Evolutionary conservation across 1,140 invertebrate genomes (phyloP).

Genomic region (Zaprionus camerounensis): DNA sequence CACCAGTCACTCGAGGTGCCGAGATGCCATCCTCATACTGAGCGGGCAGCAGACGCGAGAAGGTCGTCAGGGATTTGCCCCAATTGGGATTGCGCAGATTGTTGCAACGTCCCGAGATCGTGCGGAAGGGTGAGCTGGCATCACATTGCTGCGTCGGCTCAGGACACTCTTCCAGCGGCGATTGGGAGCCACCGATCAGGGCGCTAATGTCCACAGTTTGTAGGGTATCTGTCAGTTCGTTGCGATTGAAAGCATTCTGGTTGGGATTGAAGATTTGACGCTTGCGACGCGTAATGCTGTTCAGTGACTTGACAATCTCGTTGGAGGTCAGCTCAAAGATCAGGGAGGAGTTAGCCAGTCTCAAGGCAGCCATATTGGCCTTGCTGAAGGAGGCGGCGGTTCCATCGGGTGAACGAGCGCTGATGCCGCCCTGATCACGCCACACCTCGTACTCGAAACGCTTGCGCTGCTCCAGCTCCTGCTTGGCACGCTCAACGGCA

Average conservation of each 20-base stretch:
- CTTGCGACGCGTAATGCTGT: conserved; percentile 87
- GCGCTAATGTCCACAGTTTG: conserved; percentile 90
- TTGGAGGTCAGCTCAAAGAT: conserved; percentile 94
- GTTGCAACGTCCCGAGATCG: conserved; percentile 95
- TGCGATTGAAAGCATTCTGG: conserved; percentile 87
- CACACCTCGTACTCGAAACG: conserved; percentile 91
- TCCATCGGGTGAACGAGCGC: conserved; percentile 93
- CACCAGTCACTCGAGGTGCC: conserved; percentile 89
- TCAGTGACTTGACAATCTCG: conserved; percentile 90
- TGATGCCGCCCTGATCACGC: conserved; percentile 87
- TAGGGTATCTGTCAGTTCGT: conserved; percentile 89
- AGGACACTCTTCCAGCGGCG: conserved; percentile 85
- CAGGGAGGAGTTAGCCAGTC: conserved; percentile 94
- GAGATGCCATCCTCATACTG: conserved; percentile 96
- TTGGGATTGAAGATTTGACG: conserved; percentile 90
- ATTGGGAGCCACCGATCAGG: conserved; percentile 85
- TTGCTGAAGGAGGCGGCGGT: conserved; percentile 95
- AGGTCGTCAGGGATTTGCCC: conserved; percentile 93
- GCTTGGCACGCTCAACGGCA: conserved; percentile 90
- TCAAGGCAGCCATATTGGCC: conserved; percentile 92
- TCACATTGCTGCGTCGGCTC: conserved; percentile 90
- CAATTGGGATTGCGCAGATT: conserved; percentile 94
- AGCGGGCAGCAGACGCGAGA: conserved; percentile 93
- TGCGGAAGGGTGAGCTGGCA: conserved; percentile 91
- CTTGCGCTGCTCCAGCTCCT: conserved; percentile 89